These are phyloP conservation scores for Ploceus nigricollis DNA, from an alignment of 2,113 vertebrate genomes.

Conservation along the genomic window DNA sequence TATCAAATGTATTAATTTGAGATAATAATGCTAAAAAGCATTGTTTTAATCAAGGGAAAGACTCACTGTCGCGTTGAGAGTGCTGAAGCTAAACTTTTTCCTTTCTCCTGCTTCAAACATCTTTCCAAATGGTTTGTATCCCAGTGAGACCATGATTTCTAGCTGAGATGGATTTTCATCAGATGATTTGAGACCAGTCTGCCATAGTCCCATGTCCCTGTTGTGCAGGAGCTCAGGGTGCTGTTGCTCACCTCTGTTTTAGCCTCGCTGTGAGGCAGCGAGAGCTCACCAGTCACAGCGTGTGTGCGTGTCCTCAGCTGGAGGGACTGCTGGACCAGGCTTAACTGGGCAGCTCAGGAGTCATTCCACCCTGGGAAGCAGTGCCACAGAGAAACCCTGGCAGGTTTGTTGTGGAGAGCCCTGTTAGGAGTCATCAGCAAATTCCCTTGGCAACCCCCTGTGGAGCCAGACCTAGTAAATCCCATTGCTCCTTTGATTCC, in stretches of 20 bases:
- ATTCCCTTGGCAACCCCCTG: neutral
- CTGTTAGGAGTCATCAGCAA: neutral
- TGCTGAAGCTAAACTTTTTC: neutral
- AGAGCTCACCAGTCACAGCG: neutral
- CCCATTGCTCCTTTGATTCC: neutral
- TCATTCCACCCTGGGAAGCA: fast-evolving
- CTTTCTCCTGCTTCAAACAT: neutral
- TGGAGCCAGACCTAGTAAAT: neutral
- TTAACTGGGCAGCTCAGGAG: neutral
- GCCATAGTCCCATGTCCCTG: fast-evolving
- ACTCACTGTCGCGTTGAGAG: fast-evolving
- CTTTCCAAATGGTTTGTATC: neutral
- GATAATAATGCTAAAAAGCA: neutral
- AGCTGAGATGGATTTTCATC: neutral
- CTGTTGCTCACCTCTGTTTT: neutral
- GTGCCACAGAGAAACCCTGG: neutral
- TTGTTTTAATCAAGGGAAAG: neutral
- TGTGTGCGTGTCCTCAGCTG: fast-evolving
- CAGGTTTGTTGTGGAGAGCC: neutral
- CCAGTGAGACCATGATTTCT: neutral
- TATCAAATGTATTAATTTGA: neutral
- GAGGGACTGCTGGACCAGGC: fast-evolving
- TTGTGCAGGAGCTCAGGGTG: neutral
- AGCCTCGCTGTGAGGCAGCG: neutral
- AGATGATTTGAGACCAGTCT: neutral